Base-by-base conservation (phyloP, 1,140 invertebrate genomes). In the Hormaphis cornu region DNA sequence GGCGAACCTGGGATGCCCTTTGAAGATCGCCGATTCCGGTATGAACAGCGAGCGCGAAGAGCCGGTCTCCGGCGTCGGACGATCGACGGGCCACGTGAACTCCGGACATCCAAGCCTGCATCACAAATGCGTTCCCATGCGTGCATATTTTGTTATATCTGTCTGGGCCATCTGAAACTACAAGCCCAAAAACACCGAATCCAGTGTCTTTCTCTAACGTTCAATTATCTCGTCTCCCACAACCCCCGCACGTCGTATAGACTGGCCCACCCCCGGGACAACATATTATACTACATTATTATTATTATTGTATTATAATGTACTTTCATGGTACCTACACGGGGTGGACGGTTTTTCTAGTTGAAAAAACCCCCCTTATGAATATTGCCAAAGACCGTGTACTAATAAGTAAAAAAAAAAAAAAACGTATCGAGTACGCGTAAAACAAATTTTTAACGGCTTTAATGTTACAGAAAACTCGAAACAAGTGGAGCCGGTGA, bases 1-100 rank as follows among this genome's bases (percentile, higher is more conserved):
- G 78, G 89, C 91, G 78, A 98, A 99, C 72, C 97, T 83, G 26
- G 96, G 96, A 86, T 99, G 97, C 30, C 91, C 93, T 22, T 84
- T 83, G 80, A 85, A 97, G 74, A 98, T 97, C 12, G 86, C 94
- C 75, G 95, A 89, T 79, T 98, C 94, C 0, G 97, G 95, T 76
- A 95, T 96, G 81, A 95, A 99, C 8, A 95, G 80, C 2, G 95
- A 98, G 69, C 82, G 83, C 0, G 94, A 91, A 3, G 88, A 86
- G 70, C 89, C 88, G 18, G 81, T 78, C 14, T 84, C 80, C 1
- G 93, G 89, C 33, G 85, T 87, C 1, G 90, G 85, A 71, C 82
- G 76, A 61, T 81, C 77, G 6, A 83, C 75, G 8, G 97, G 97
- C 77, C 84, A 83, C n/a, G 94, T 95, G 77, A 99, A 99, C 71